A percentile compares a stretch with the other conserved stretches of the same genome.
Conservation (phyloP, 1,140 invertebrate genomes). For the Belonocnema kinseyi region DNA sequence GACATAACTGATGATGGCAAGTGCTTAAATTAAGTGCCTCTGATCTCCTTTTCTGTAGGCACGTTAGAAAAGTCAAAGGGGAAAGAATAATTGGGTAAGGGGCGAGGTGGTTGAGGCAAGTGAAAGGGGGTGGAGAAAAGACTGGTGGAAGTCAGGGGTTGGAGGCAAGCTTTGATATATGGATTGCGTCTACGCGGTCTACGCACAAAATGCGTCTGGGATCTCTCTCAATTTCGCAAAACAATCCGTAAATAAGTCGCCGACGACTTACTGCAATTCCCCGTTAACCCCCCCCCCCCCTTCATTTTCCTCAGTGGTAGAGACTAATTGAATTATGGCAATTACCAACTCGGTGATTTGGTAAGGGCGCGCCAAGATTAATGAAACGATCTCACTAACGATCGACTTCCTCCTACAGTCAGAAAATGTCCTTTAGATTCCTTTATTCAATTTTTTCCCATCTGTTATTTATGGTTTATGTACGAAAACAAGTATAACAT, state of each 20-base stretch:
- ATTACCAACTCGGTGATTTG: slow-evolving; percentile 67
- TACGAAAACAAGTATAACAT: too few relatives aligned
- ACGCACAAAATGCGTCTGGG: slow-evolving; percentile 36
- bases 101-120: slow-evolving; percentile 26
- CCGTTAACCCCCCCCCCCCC: background rate
- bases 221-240: slow-evolving; percentile 67
- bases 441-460: slow-evolving; percentile 46
- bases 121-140: background rate
- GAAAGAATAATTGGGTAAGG: slow-evolving; percentile 37
- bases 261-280: slow-evolving; percentile 35
- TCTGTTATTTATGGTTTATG: slow-evolving; percentile 32
- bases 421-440: slow-evolving; percentile 46
- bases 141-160: slow-evolving; percentile 22
- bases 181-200: slow-evolving; percentile 33
- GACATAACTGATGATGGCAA: slow-evolving; percentile 29
- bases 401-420: slow-evolving; percentile 52
- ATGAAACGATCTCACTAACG: slow-evolving; percentile 66
- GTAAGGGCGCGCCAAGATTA: slow-evolving; percentile 66
- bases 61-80: slow-evolving; percentile 11
- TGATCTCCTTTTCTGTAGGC: slow-evolving; percentile 18
- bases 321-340: slow-evolving; percentile 72
- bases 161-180: slow-evolving; percentile 46
- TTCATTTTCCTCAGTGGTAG: slow-evolving; percentile 1
- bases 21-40: slow-evolving; percentile 24
- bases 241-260: slow-evolving; percentile 62